Percentiles rank a stretch among this genome's conserved stretches.
Conservation (phyloP, 2,888 invertebrate genomes). For the Cataglyphis albicans region DNA sequence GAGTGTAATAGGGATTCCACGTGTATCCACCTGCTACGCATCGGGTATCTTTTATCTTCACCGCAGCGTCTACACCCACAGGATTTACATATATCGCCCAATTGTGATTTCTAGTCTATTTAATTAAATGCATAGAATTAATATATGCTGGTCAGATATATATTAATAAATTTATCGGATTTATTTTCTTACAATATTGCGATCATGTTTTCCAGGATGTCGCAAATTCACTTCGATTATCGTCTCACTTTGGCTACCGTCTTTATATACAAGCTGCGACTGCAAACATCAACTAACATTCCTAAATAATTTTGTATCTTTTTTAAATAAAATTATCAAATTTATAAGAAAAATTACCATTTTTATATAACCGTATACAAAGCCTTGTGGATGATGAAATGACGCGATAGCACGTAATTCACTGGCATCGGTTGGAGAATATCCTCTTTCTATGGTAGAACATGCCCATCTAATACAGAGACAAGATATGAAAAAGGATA, state of each 20-base stretch:
- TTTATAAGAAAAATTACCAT: constrained; percentile 87
- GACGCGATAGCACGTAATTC: constrained; percentile 95
- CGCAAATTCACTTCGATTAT: constrained; percentile 95
- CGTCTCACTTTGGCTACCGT: constrained; percentile 95
- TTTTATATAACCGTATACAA: constrained; percentile 94
- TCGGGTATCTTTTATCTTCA: constrained; percentile 91
- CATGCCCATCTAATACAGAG: constrained; percentile 91
- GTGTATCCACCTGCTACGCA: constrained; percentile 96
- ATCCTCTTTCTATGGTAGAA: constrained; percentile 94
- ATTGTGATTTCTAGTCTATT: constrained; percentile 92
- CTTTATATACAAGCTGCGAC: constrained; percentile 95
- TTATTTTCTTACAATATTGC: constrained; percentile 89
- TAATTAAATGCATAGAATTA: constrained; percentile 81
- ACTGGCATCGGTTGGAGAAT: constrained; percentile 94
- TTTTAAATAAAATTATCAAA: not conserved
- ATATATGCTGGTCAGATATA: not conserved
- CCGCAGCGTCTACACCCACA: constrained; percentile 96
- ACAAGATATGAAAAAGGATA: not conserved
- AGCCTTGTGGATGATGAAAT: constrained; percentile 95
- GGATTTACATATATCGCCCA: constrained; percentile 97
- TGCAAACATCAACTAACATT: constrained; percentile 83
- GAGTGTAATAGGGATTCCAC: constrained; percentile 97
- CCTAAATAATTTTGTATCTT: not conserved
- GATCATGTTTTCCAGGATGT: constrained; percentile 94
- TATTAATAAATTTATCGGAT: not conserved